These are phyloP conservation scores for Psammodynastes pulverulentus DNA, from an alignment of 2,113 vertebrate genomes.

Conservation along the genomic window DNA sequence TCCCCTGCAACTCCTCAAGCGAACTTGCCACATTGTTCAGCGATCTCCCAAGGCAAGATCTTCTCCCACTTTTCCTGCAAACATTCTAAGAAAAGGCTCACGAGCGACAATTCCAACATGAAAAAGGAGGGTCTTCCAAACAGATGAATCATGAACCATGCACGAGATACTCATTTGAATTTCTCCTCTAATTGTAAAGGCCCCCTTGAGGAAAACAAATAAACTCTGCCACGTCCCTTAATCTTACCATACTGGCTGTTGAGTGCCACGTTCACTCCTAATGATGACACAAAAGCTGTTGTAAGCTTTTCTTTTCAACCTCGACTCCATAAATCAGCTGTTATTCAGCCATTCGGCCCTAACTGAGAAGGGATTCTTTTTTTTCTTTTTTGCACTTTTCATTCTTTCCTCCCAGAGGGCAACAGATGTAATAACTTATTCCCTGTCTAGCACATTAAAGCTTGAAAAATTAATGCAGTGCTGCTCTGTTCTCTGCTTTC, in stretches of 20 bases:
- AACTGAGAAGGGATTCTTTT: constrained; percentile 32
- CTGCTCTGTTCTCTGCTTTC: constrained; percentile 58
- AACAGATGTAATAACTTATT: constrained; percentile 70
- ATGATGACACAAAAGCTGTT: constrained; percentile 65
- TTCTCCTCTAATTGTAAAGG: constrained; percentile 53
- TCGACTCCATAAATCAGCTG: constrained; percentile 51
- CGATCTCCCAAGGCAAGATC: background rate
- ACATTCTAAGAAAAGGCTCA: fast-evolving
- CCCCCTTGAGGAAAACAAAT: constrained; percentile 61
- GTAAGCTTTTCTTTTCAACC: constrained; percentile 55
- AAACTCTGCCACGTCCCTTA: constrained; percentile 52
- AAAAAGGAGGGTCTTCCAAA: constrained; percentile 25
- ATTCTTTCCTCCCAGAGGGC: constrained; percentile 69
- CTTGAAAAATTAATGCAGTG: constrained; percentile 67
- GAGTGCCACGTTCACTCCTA: constrained; percentile 41
- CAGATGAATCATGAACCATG: constrained; percentile 29
- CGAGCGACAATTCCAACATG: background rate
- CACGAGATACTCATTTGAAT: constrained; percentile 27
- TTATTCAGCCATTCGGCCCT: constrained; percentile 61
- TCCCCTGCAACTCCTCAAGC: background rate
- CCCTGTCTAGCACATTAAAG: constrained; percentile 66
- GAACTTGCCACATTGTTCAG: constrained; percentile 6
- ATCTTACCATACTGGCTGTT: constrained; percentile 53
- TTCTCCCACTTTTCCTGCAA: background rate
- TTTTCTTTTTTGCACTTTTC: constrained; percentile 61